phyloP scores from a whole-genome alignment of 2,888 invertebrate genomes.

The Nemurella pictetii region DNA sequence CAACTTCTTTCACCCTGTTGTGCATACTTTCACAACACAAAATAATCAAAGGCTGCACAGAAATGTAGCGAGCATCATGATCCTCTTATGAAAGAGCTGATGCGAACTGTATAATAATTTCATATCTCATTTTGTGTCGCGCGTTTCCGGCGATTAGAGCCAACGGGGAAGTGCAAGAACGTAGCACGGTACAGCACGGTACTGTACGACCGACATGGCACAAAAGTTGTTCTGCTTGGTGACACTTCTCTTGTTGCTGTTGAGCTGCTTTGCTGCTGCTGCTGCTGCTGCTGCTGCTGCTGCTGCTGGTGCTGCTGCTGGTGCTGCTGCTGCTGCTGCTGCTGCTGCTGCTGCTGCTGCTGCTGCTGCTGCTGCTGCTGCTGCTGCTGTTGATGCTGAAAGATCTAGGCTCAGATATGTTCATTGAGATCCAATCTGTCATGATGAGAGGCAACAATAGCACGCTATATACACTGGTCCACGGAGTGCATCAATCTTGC shows the following conservation, averaged over 20 bases:
- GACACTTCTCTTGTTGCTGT: neutral
- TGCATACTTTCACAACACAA: neutral
- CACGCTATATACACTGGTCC: neutral
- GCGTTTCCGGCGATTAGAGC: neutral
- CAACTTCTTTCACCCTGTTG: neutral
- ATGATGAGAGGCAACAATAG: constrained; percentile 1
- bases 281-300: neutral
- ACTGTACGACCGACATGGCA: too few species aligned
- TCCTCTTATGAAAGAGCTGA: neutral
- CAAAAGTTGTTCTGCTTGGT: neutral
- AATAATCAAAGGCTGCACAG: neutral
- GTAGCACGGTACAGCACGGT: too few species aligned
- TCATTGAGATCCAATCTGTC: constrained; percentile 17
- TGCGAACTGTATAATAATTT: neutral
- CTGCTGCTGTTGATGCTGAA: neutral
- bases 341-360: neutral
- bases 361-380: neutral
- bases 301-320: neutral
- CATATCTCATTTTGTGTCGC: neutral
- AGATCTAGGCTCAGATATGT: neutral
- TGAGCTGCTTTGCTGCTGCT: neutral
- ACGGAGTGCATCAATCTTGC: constrained; percentile 16
- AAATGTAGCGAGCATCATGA: neutral
- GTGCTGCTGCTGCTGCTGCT: neutral
- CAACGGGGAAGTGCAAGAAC: neutral